Evolutionary conservation across 2,888 invertebrate species (phyloP), one percentile per base, ranked within the genome.

Genomic region (Chelonus formosanus): DNA sequence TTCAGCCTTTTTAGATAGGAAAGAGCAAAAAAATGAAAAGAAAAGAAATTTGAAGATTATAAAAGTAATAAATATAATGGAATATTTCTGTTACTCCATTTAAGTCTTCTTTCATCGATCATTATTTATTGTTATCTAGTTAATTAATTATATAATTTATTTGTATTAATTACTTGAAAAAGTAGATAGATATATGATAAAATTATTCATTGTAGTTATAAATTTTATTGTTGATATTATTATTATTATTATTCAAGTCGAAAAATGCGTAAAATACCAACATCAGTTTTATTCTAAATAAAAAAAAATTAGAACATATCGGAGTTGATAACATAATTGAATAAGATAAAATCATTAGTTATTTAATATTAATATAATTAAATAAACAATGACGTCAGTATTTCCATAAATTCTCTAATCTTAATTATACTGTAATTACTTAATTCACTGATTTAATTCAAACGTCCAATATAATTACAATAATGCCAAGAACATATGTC

Each of bases 1-100:
- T 73, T 71, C 61, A 71, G 71, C 66, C 72, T 73, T 69, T 64
- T 63, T 69, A 68, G 68, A 71, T 71, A 68, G 70, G 66, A 67
- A 68, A 65, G 47, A 53, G 10, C 31, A 44, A 56, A 44, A 40
- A 36, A 54, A 45, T 48, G 36, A 59, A 54, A 55, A 34, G 56
- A 40, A 61, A 57, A 55, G 54, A 65, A 55, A 36, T 20, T 2
- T 53, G n/a, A 59, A 47, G 34, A 48, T 40, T 50, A 47, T 54
- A 63, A 31, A 55, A 60, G 36, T 32, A 57, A 61, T 32, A 45
- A 36, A 54, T 54, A 60, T 44, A 53, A 61, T 43, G 43, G 6
- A 35, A 52, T 62, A 52, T 35, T 50, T 45, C 36, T 62, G 20
- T 53, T 52, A 54, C 54, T 53, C 61, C 45, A 45, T 34, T 59